Base-by-base conservation (phyloP, 2,797 vertebrate genomes). In the Heteromormyrus szaboi region DNA sequence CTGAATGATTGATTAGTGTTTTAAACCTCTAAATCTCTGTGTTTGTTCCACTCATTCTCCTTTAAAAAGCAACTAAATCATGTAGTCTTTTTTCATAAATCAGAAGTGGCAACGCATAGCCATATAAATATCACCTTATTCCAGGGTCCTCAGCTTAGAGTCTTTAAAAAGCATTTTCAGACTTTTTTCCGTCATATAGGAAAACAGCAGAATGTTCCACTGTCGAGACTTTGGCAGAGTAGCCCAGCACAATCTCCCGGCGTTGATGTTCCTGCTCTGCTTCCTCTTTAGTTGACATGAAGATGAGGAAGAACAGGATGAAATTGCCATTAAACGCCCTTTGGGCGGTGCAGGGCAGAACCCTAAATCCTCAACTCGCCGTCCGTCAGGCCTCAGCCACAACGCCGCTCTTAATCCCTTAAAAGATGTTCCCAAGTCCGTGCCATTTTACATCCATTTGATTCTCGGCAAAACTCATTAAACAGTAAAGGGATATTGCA, bases 401-500 rank as follows among this genome's bases (percentile, higher is more conserved):
- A 94, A 88, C 89, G 89, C 93, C 93, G 93, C 93, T 93, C 92
- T 92, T 93, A 92, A 91, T 94, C 93, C 94, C 92, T 92, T 93
- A 92, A 91, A 93, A 92, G 93, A 93, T 94, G 89, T 93, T 95
- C 95, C 92, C 93, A 91, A 92, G 95, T 96, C 95, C 94, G 92
- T 90, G 93, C 89, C 90, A 93, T 93, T 94, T 95, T 93, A 95
- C 93, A 95, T 94, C 91, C 93, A 94, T 95, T 94, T 95, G 95
- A 96, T 94, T 93, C 95, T 92, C 95, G 95, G 94, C 95, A 94
- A 93, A 93, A 91, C 92, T 94, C 94, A 94, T 95, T 96, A 96
- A 96, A 88, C 50, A 46, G 72, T 59, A 83, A 56, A 88, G 33
- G 93, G 93, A 96, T 96, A 94, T 94, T 93, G 94, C 93, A 95